Conservation (phyloP, 2,113 vertebrate genomes). For the Psammodynastes pulverulentus region DNA sequence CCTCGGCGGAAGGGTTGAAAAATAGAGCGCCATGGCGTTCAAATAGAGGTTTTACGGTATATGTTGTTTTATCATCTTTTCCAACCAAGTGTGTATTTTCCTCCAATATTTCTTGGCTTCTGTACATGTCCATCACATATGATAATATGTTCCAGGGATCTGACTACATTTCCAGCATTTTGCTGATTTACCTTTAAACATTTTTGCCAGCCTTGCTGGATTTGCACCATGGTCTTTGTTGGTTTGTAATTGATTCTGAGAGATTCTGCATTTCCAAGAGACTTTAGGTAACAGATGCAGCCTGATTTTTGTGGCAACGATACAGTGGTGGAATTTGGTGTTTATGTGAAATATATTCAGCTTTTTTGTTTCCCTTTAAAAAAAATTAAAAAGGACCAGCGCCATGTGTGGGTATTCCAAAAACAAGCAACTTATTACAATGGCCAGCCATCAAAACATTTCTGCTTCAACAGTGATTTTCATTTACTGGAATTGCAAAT, state of each 20-base stretch:
- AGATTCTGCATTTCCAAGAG: not conserved
- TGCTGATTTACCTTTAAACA: too few species aligned
- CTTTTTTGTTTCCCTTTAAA: not conserved
- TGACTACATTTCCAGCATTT: too few species aligned
- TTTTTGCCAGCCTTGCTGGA: too few species aligned
- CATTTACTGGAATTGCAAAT: slow-evolving; percentile 14
- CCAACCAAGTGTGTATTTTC: too few species aligned
- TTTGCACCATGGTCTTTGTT: too few species aligned
- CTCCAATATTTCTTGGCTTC: too few species aligned
- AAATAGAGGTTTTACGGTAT: too few species aligned
- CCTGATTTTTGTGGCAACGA: not conserved
- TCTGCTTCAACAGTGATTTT: slow-evolving; percentile 17
- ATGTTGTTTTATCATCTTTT: too few species aligned
- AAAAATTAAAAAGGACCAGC: not conserved
- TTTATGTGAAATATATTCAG: not conserved
- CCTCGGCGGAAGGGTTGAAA: too few species aligned
- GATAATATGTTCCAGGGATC: too few species aligned
- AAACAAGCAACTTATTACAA: slow-evolving; percentile 1
- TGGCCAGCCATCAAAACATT: not conserved
- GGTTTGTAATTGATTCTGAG: not conserved
- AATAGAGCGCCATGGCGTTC: too few species aligned
- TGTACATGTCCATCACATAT: too few species aligned
- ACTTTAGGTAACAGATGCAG: not conserved
- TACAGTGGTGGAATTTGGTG: not conserved
- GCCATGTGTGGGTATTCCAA: not conserved